These are phyloP conservation scores for Anabas testudineus DNA, from an alignment of 2,797 vertebrate species.

Conservation along the genomic window DNA sequence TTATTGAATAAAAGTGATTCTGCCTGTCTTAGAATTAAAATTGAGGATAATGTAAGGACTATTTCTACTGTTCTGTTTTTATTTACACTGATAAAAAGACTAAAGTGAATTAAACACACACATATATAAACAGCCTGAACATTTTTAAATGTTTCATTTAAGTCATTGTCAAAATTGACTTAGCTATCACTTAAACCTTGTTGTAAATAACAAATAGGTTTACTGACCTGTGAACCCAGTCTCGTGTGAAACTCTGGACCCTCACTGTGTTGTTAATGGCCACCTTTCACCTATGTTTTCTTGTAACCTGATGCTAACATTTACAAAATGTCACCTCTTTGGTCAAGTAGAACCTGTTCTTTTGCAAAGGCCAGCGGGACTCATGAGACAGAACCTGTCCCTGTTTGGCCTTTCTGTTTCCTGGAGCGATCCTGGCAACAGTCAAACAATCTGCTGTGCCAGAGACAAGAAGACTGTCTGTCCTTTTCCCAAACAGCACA, in stretches of 20 bases:
- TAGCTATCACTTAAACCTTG: too few species aligned
- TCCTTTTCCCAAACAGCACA: constrained; percentile 67
- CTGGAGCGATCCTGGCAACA: constrained; percentile 54
- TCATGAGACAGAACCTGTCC: constrained; percentile 53
- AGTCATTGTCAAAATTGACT: too few species aligned
- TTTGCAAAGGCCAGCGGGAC: constrained; percentile 61
- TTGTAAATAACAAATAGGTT: too few species aligned
- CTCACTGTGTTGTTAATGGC: neutral
- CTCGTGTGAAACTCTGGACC: neutral
- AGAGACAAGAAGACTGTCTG: constrained; percentile 58
- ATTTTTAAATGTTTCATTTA: too few species aligned
- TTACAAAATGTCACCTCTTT: constrained; percentile 64
- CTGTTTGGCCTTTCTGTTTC: constrained; percentile 58
- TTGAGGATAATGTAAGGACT: too few species aligned
- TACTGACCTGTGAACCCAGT: neutral
- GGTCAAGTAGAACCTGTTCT: constrained; percentile 58
- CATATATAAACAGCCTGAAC: too few species aligned
- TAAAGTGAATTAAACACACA: too few species aligned
- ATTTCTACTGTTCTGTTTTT: too few species aligned
- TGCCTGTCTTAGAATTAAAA: too few species aligned
- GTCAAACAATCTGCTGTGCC: constrained; percentile 52
- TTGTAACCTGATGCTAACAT: constrained; percentile 54
- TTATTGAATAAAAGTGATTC: too few species aligned
- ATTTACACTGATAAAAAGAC: too few species aligned
- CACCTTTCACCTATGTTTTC: constrained; percentile 33